Evolutionary conservation across 1,140 invertebrate species (phyloP), one percentile per base, ranked within the genome.

Genomic region (Mycetomoellerius zeteki): DNA sequence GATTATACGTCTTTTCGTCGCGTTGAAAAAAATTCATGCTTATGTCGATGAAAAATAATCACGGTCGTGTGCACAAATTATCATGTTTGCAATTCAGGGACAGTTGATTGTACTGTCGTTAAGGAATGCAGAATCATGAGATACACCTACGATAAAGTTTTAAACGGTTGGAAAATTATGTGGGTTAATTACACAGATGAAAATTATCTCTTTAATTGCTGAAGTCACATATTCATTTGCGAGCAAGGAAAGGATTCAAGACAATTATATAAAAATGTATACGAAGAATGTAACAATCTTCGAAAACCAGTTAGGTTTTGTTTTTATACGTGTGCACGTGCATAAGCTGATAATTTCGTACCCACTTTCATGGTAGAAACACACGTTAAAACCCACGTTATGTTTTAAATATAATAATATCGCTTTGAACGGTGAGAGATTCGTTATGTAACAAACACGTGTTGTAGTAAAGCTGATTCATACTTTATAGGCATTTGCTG

Each of bases 401-500:
- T 10, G 27, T 67, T 67, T 67, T 19, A 54, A 47, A 69, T 58
- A 56, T 37, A 37, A 56, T 71, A 50, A 58, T 60, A 50, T 50
- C n/a, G 37, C 27, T 60, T 27, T 5, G 54, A 84, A 14, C 52
- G 67, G 80, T 52, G 37, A 87, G 65, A 69, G 7, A 30, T 19
- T 12, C 19, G 24, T 60, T 88, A 88, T 84, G 33, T 84, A 73
- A 82, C 24, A 60, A 65, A 64, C 69, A 69, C 60, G 76, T 50
- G 72, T 30, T 58, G 58, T 89, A 89, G 88, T 89, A 89, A 89
- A 89, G 81, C 69, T 89, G 88, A 89, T 88, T 89, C 88, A 89
- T 86, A 67, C 88, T 58, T 62, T 33, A 73, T 62, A 85, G 65
- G 88, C 87, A 88, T 86, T 89, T 89, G 78, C 88, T 88, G 88